Conservation (phyloP, 1,140 invertebrate species). For the Drosophila watanabei region DNA sequence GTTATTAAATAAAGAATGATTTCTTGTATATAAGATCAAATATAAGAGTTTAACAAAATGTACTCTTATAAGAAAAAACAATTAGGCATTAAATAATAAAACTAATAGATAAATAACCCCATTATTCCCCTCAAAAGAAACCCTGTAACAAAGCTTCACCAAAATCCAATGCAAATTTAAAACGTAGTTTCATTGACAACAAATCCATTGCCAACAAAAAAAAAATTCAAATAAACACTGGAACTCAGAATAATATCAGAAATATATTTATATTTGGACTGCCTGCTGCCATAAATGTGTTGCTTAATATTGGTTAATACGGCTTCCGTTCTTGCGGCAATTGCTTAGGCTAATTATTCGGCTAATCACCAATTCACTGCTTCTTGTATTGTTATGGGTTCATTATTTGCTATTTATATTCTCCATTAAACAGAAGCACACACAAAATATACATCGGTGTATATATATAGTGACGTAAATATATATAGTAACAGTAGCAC, state of each 20-base stretch:
- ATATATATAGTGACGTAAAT: neutral
- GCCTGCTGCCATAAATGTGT: slow-evolving; percentile 10
- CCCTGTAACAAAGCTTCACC: slow-evolving; percentile 7
- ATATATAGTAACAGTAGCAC: slow-evolving; percentile 38
- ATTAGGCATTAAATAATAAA: neutral
- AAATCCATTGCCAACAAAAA: neutral
- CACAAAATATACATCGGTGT: slow-evolving; percentile 3
- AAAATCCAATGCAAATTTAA: slow-evolving; percentile 6
- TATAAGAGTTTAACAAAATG: neutral
- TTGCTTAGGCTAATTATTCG: slow-evolving; percentile 40
- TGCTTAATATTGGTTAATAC: slow-evolving; percentile 13
- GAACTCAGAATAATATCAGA: neutral
- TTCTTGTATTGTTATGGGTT: slow-evolving; percentile 31
- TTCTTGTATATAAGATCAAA: neutral
- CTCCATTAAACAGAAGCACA: slow-evolving; percentile 36
- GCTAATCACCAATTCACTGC: slow-evolving; percentile 35
- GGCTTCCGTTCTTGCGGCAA: slow-evolving; percentile 29
- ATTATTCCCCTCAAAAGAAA: neutral
- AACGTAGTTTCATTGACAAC: neutral
- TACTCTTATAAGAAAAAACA: neutral
- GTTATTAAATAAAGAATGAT: neutral
- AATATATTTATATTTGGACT: neutral
- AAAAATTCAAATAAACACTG: slow-evolving; percentile 10
- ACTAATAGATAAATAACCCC: neutral
- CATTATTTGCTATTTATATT: slow-evolving; percentile 55